Conservation (phyloP, 2,113 vertebrate genomes). For the Erythrolamprus reginae region DNA sequence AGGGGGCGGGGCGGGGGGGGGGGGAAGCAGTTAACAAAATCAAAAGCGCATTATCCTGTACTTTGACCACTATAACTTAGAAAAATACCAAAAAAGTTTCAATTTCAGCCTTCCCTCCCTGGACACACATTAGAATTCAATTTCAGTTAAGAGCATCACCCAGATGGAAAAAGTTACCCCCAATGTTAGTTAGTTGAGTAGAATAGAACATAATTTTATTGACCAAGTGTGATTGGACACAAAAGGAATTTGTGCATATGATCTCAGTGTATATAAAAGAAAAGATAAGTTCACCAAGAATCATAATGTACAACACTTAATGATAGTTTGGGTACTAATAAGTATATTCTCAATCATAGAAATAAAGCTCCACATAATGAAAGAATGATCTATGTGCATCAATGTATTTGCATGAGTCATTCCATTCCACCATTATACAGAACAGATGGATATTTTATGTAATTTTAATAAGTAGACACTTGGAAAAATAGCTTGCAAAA, state of each 20-base stretch:
- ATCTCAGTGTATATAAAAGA: too few relatives aligned
- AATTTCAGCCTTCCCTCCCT: background rate
- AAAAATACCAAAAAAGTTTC: background rate
- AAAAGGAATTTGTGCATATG: too few relatives aligned
- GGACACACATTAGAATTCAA: background rate
- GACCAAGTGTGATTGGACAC: too few relatives aligned
- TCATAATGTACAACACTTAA: too few relatives aligned
- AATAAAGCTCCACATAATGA: background rate
- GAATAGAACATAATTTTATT: too few relatives aligned
- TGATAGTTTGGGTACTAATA: too few relatives aligned
- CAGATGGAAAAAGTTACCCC: background rate
- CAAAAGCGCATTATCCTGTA: background rate
- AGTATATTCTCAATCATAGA: background rate
- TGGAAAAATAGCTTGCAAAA: background rate
- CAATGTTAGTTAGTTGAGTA: background rate
- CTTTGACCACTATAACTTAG: background rate
- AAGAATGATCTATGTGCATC: background rate
- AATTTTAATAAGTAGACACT: background rate
- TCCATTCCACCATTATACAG: background rate
- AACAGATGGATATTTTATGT: background rate
- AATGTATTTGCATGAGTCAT: background rate
- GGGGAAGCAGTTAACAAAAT: background rate
- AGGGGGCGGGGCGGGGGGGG: fast-evolving
- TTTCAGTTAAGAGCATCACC: background rate
- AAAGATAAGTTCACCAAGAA: too few relatives aligned